Percentiles rank a stretch among this genome's conserved stretches.
Evolutionary conservation across 2,797 vertebrate genomes (phyloP).

Genomic region (Labroides dimidiatus): DNA sequence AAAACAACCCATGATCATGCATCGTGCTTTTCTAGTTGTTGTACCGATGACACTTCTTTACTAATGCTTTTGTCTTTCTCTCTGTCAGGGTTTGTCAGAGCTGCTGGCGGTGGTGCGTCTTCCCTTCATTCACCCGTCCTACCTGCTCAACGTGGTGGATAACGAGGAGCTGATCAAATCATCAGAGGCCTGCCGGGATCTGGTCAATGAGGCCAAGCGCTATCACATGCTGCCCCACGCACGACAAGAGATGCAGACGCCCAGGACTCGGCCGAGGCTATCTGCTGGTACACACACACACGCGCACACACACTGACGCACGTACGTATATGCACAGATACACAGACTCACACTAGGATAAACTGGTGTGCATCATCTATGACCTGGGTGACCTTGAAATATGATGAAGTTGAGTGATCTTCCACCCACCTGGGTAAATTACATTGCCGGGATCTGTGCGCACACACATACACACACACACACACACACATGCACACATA

Average conservation of each 20-base stretch:
- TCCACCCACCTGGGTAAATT: conserved; percentile 14
- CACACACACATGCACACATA: conserved; percentile 17
- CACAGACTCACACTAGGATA: background rate
- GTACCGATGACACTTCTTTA: no score
- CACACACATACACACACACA: background rate
- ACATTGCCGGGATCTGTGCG: background rate
- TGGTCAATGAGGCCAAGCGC: conserved; percentile 98
- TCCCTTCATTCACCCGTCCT: conserved; percentile 98
- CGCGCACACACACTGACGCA: no score
- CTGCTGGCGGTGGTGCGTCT: conserved; percentile 93
- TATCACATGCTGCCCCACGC: conserved; percentile 99
- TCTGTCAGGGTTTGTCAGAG: conserved; percentile 89
- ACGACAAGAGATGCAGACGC: conserved; percentile 97
- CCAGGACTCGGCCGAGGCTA: conserved; percentile 92
- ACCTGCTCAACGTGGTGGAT: conserved; percentile 97
- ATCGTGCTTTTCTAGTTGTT: no score
- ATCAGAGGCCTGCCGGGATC: conserved; percentile 94
- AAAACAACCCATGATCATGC: no score
- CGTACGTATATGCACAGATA: background rate
- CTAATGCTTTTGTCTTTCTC: background rate
- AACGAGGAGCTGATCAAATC: conserved; percentile 99
- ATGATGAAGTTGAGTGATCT: conserved; percentile 7
- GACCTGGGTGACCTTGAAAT: conserved; percentile 7
- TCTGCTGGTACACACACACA: conserved; percentile 87
- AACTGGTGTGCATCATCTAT: conserved; percentile 7